A percentile compares a stretch with the other conserved stretches of the same genome.
Evolutionary conservation across 2,888 invertebrate genomes (phyloP).

Genomic region (Metalampra italica): DNA sequence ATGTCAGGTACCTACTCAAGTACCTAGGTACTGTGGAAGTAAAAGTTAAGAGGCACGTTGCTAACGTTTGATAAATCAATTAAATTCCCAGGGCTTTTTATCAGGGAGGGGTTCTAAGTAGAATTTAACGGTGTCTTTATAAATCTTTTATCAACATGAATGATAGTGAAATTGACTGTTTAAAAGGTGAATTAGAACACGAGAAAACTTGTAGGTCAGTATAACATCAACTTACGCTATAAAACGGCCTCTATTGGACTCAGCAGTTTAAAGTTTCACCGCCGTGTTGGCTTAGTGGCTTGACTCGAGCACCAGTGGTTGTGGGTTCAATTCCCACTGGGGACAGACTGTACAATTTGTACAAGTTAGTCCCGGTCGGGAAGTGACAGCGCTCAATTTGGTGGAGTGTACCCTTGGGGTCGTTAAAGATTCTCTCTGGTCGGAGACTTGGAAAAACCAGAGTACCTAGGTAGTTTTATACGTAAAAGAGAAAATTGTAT

Average conservation of each 20-base stretch:
- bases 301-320: no score
- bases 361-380: no score
- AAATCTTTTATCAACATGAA: slow-evolving; percentile 32
- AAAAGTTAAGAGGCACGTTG: slow-evolving; percentile 19
- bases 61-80: slow-evolving; percentile 26
- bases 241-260: not conserved
- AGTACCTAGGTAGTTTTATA: no score
- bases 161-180: slow-evolving; percentile 65
- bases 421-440: no score
- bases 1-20: not conserved
- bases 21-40: not conserved
- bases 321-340: no score
- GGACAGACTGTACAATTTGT: no score
- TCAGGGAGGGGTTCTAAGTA: not conserved
- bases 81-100: not conserved
- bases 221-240: not conserved
- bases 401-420: no score
- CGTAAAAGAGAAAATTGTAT: no score
- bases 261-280: no score
- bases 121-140: not conserved
- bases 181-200: slow-evolving; percentile 68
- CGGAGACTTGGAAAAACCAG: no score
- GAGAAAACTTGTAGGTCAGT: slow-evolving; percentile 68
- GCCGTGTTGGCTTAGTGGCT: no score
- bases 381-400: no score